phyloP scores from a whole-genome alignment of 2,888 invertebrate genomes.

The Polietes domitor region DNA sequence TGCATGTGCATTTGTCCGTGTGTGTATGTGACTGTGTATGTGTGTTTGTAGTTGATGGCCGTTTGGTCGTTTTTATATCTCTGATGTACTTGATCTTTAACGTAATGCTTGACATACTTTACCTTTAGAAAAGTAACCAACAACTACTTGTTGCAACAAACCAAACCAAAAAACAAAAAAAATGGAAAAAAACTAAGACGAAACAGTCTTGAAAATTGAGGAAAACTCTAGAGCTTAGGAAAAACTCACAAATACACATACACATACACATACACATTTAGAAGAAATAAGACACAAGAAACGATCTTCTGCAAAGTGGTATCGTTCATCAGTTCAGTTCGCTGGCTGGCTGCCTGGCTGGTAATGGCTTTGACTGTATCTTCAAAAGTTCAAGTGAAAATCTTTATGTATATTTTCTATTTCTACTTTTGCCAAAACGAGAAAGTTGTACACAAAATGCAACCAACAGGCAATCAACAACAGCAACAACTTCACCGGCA shows the following conservation, averaged over 20 bases:
- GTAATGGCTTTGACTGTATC: conserved; percentile 57
- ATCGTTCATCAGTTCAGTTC: neutral
- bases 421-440: conserved; percentile 66
- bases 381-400: conserved; percentile 66
- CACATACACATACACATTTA: conserved; percentile 14
- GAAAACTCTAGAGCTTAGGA: conserved; percentile 57
- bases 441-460: conserved; percentile 61
- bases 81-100: conserved; percentile 79
- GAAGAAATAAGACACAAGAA: neutral
- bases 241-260: conserved; percentile 8
- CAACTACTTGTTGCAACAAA: conserved; percentile 26
- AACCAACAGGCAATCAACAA: conserved; percentile 19
- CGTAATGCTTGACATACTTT: conserved; percentile 77
- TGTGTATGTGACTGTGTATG: neutral
- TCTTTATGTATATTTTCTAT: conserved; percentile 66
- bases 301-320: conserved; percentile 14
- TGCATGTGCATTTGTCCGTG: neutral
- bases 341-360: neutral
- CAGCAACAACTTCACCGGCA: neutral
- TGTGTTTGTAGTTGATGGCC: conserved; percentile 53
- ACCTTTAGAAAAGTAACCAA: conserved; percentile 57
- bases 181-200: conserved; percentile 2
- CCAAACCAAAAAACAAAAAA: neutral
- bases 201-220: conserved; percentile 61
- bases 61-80: conserved; percentile 70